These are phyloP conservation scores for Cephalopachus bancanus DNA, from an alignment of 2,797 vertebrate species.

Conservation along the genomic window DNA sequence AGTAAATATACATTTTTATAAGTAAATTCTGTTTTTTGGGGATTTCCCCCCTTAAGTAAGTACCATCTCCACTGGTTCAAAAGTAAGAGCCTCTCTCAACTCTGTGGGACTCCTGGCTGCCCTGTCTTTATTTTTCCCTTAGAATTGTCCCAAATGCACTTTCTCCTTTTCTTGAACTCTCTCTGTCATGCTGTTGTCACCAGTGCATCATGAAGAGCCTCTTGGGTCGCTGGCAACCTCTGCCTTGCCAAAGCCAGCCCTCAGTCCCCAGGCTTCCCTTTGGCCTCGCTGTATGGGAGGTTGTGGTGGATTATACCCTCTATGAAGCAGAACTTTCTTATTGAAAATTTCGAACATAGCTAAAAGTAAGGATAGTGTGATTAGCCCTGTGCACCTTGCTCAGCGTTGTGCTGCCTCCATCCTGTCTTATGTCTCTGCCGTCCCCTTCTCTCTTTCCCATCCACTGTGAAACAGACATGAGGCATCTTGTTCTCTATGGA, in stretches of 20 bases:
- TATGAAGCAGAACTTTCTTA: neutral
- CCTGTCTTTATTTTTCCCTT: neutral
- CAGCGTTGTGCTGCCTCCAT: no score
- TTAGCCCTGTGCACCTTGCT: no score
- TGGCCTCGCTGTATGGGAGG: neutral
- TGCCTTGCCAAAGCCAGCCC: neutral
- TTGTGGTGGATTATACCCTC: neutral
- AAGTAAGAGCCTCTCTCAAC: neutral
- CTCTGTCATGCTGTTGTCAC: neutral
- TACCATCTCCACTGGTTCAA: neutral
- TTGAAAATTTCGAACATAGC: neutral
- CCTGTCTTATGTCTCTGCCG: neutral
- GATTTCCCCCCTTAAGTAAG: no score
- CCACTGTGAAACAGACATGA: slow-evolving; percentile 9
- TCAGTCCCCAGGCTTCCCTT: neutral
- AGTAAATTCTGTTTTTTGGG: no score
- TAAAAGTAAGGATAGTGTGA: neutral
- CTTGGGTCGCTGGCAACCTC: neutral
- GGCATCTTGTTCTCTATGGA: neutral
- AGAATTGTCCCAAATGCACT: neutral
- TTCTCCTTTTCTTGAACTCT: neutral
- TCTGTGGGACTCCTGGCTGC: neutral
- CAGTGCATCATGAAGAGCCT: neutral
- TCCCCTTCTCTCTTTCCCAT: neutral
- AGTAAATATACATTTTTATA: no score